phyloP scores from a whole-genome alignment of 1,140 invertebrate genomes.

The Drosophila nasuta region DNA sequence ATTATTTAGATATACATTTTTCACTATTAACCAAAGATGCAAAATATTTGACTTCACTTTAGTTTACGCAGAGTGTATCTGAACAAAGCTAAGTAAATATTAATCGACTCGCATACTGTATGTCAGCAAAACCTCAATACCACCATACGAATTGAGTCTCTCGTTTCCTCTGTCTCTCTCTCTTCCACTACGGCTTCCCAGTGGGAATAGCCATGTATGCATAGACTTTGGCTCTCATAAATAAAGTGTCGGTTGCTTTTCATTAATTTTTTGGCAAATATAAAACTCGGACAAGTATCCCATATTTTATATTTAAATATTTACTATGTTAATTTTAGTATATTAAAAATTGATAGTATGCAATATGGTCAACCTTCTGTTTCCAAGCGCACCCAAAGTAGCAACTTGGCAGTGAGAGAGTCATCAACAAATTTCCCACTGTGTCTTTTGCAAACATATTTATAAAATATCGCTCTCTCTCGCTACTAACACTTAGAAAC shows the following conservation, averaged over 20 bases:
- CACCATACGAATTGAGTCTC: conserved; percentile 16
- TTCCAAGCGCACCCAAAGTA: background rate
- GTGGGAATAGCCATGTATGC: conserved; percentile 22
- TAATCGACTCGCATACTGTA: conserved; percentile 31
- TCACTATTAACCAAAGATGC: conserved; percentile 14
- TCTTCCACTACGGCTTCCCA: conserved; percentile 14
- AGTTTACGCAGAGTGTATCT: conserved; percentile 29
- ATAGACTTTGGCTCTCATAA: background rate
- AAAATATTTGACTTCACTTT: conserved; percentile 31
- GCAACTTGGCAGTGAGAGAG: background rate
- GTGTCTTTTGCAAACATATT: conserved; percentile 12
- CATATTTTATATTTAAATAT: background rate
- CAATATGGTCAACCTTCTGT: background rate
- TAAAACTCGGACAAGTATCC: background rate
- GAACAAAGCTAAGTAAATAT: conserved; percentile 38
- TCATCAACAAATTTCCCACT: conserved; percentile 14
- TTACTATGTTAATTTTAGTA: background rate
- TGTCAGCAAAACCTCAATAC: conserved; percentile 32
- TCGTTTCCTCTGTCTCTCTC: conserved; percentile 31
- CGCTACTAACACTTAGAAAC: conserved; percentile 13
- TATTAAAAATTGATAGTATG: background rate
- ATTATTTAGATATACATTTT: conserved; percentile 12
- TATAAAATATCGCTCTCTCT: conserved; percentile 20
- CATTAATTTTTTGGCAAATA: background rate
- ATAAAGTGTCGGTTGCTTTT: background rate